These are phyloP conservation scores for Paratrypauchen microcephalus DNA, from an alignment of 2,797 vertebrate species.

Conservation along the genomic window DNA sequence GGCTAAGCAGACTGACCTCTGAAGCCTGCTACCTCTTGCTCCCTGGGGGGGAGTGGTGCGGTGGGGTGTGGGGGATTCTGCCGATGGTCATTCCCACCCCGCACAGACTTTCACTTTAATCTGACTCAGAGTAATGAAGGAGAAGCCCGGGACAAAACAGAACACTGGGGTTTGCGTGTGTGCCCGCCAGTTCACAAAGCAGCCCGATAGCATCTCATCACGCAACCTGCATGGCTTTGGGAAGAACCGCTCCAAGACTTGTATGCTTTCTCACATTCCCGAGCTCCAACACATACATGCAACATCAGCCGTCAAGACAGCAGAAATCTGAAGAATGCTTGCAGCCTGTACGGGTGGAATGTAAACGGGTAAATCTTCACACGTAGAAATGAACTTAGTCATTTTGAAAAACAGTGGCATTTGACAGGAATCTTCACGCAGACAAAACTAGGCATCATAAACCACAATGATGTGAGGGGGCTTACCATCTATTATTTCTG, in stretches of 20 bases:
- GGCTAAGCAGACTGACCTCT: constrained; percentile 73
- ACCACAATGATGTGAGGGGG: constrained; percentile 40
- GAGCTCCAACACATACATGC: constrained; percentile 28
- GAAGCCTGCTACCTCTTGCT: constrained; percentile 69
- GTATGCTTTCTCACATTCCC: constrained; percentile 56
- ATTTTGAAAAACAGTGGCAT: too few species aligned
- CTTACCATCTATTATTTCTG: constrained; percentile 50
- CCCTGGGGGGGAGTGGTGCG: constrained; percentile 45
- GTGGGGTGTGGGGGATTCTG: constrained; percentile 30
- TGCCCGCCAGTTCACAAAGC: constrained; percentile 56
- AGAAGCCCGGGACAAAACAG: constrained; percentile 40
- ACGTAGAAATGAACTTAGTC: constrained; percentile 7
- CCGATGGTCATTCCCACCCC: constrained; percentile 67
- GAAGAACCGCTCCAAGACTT: constrained; percentile 56
- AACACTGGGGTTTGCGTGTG: constrained; percentile 25
- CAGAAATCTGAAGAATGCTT: constrained; percentile 37
- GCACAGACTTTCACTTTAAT: constrained; percentile 64
- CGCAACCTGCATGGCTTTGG: constrained; percentile 46
- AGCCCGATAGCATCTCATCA: constrained; percentile 72
- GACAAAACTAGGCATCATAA: constrained; percentile 26
- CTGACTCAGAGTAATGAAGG: constrained; percentile 42
- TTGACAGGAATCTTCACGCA: too few species aligned
- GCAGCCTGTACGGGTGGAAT: background rate
- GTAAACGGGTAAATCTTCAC: background rate
- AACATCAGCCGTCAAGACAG: constrained; percentile 18